Evolutionary conservation across 2,113 vertebrate genomes (phyloP).

Genomic region (Triplophysa dalaica): DNA sequence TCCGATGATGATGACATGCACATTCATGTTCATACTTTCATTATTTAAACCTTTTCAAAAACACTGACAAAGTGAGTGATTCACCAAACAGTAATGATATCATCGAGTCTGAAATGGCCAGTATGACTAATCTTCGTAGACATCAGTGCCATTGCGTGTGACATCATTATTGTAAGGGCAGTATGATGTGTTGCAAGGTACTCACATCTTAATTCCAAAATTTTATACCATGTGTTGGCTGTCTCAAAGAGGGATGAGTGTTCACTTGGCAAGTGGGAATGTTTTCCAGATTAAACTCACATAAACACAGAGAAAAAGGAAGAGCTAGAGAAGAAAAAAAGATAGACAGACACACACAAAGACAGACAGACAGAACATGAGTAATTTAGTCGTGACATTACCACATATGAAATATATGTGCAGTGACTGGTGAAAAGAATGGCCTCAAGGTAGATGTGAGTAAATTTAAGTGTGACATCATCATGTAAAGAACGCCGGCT

Average conservation of each 20-base stretch:
- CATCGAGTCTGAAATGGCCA: constrained; percentile 49
- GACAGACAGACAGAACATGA: constrained; percentile 48
- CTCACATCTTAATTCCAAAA: constrained; percentile 51
- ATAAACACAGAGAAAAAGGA: constrained; percentile 44
- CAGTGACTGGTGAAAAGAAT: constrained; percentile 49
- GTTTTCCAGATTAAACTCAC: constrained; percentile 57
- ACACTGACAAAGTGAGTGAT: constrained; percentile 50
- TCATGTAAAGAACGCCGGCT: constrained; percentile 46
- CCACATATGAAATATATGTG: constrained; percentile 55
- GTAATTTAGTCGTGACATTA: constrained; percentile 54
- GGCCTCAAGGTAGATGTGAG: constrained; percentile 43
- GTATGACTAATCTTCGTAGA: constrained; percentile 56
- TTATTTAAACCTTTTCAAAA: constrained; percentile 24
- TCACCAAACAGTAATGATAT: constrained; percentile 54
- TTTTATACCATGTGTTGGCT: constrained; percentile 53
- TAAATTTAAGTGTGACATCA: constrained; percentile 52
- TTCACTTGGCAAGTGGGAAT: constrained; percentile 48
- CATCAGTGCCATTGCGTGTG: constrained; percentile 45
- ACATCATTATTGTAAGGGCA: constrained; percentile 52
- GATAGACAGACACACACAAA: constrained; percentile 22
- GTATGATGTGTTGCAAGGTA: constrained; percentile 52
- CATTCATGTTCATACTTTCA: constrained; percentile 26
- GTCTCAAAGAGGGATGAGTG: constrained; percentile 53
- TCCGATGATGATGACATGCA: constrained; percentile 15
- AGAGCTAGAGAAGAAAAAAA: constrained; percentile 37